phyloP scores from a whole-genome alignment of 2,797 vertebrate genomes.

The Phataginus tetradactyla region DNA sequence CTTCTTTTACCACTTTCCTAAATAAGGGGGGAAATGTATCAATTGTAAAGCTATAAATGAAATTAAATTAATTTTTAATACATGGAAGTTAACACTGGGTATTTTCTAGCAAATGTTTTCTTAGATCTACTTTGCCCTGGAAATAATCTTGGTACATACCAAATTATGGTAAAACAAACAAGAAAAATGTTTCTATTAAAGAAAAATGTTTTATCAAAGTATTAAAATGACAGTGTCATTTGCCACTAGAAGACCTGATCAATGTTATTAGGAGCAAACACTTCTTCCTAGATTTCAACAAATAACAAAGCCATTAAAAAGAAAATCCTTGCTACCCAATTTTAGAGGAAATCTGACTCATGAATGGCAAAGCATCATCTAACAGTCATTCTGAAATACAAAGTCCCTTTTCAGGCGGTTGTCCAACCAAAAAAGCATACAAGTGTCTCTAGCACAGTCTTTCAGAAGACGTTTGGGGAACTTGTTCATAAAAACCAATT shows the following conservation, averaged over 20 bases:
- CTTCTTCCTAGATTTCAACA: conserved; percentile 73
- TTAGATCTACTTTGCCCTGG: not conserved
- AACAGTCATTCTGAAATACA: conserved; percentile 80
- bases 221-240: conserved; percentile 78
- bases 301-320: conserved; percentile 75
- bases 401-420: conserved; percentile 81
- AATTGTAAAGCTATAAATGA: conserved; percentile 40
- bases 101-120: not conserved
- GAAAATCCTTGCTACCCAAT: conserved; percentile 57
- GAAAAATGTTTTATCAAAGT: conserved; percentile 43
- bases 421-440: conserved; percentile 79
- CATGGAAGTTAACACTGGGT: not conserved
- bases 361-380: conserved; percentile 77
- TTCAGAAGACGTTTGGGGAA: conserved; percentile 78
- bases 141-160: not conserved
- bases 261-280: conserved; percentile 76
- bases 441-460: conserved; percentile 59
- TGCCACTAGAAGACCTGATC: conserved; percentile 66
- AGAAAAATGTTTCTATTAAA: conserved; percentile 61
- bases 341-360: conserved; percentile 78
- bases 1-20: conserved; percentile 42
- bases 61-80: conserved; percentile 14
- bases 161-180: not conserved
- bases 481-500: conserved; percentile 77
- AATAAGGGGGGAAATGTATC: conserved; percentile 16